phyloP scores from a whole-genome alignment of 2,113 vertebrate species.

The Odocoileus virginianus region DNA sequence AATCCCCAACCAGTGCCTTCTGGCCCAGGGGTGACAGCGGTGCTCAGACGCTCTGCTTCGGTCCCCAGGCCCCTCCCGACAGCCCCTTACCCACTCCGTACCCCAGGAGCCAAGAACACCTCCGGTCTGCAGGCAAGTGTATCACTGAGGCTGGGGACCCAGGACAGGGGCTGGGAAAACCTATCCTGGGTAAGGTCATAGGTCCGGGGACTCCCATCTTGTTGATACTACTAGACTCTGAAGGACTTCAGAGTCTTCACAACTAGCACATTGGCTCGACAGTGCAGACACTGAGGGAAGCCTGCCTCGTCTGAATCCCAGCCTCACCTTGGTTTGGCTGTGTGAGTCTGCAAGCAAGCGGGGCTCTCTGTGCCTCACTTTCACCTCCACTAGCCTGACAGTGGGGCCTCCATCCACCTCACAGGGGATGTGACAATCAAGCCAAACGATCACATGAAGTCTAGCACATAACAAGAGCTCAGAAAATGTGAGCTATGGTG shows the following conservation, averaged over 20 bases:
- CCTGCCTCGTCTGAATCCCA: background rate
- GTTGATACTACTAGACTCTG: background rate
- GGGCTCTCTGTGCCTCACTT: background rate
- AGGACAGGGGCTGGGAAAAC: background rate
- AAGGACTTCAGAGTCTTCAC: background rate
- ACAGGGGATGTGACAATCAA: background rate
- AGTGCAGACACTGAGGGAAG: too few species aligned
- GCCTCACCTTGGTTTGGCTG: background rate
- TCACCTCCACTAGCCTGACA: background rate
- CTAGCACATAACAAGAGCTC: background rate
- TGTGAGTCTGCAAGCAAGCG: background rate
- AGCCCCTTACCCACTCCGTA: background rate
- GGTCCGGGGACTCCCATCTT: too few species aligned
- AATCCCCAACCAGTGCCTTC: background rate
- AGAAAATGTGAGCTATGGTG: background rate
- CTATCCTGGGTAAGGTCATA: background rate
- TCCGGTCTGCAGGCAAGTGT: background rate
- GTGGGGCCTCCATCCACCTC: background rate
- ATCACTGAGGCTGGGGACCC: background rate
- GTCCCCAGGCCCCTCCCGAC: background rate
- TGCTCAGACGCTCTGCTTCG: background rate
- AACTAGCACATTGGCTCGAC: background rate
- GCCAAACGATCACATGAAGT: background rate
- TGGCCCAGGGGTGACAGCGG: background rate
- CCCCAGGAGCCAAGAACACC: background rate